Conservation (phyloP, 2,888 invertebrate genomes). For the Lasius fuliginosus region DNA sequence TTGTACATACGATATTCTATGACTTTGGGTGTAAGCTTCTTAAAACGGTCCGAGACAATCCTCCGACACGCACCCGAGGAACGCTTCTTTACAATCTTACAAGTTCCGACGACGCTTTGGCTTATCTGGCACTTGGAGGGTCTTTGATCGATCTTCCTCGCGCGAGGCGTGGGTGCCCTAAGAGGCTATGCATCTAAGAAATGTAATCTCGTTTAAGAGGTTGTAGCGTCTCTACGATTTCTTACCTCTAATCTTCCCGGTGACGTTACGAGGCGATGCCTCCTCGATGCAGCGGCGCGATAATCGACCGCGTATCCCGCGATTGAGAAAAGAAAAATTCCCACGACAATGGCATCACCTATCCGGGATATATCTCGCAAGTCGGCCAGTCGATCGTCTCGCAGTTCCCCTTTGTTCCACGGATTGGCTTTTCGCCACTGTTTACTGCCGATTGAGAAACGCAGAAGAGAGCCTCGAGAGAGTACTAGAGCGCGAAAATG, state of each 20-base stretch:
- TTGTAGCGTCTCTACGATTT: slow-evolving; percentile 49
- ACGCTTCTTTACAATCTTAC: slow-evolving; percentile 48
- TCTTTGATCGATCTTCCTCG: slow-evolving; percentile 55
- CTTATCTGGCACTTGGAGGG: slow-evolving; percentile 52
- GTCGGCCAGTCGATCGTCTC: slow-evolving; percentile 5
- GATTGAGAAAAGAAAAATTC: slow-evolving; percentile 43
- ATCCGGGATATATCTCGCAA: slow-evolving; percentile 28
- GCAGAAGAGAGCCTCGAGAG: slow-evolving; percentile 27
- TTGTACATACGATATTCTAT: not conserved
- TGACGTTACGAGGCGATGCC: slow-evolving; percentile 59
- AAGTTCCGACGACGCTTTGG: slow-evolving; percentile 41
- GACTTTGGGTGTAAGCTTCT: slow-evolving; percentile 29
- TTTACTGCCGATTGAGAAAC: slow-evolving; percentile 62
- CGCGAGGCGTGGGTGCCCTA: slow-evolving; percentile 51
- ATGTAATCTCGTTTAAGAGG: slow-evolving; percentile 66
- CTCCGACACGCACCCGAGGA: slow-evolving; percentile 3
- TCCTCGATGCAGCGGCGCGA: slow-evolving; percentile 48
- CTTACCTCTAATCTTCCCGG: slow-evolving; percentile 55
- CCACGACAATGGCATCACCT: slow-evolving; percentile 56
- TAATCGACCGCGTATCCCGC: slow-evolving; percentile 38
- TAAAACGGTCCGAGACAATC: slow-evolving; percentile 28
- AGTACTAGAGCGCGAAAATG: slow-evolving; percentile 55
- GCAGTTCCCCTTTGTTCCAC: slow-evolving; percentile 60
- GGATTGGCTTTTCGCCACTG: slow-evolving; percentile 57
- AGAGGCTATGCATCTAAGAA: slow-evolving; percentile 50